Evolutionary conservation across 2,797 vertebrate genomes (phyloP).

Genomic region (Acanthis flammea): DNA sequence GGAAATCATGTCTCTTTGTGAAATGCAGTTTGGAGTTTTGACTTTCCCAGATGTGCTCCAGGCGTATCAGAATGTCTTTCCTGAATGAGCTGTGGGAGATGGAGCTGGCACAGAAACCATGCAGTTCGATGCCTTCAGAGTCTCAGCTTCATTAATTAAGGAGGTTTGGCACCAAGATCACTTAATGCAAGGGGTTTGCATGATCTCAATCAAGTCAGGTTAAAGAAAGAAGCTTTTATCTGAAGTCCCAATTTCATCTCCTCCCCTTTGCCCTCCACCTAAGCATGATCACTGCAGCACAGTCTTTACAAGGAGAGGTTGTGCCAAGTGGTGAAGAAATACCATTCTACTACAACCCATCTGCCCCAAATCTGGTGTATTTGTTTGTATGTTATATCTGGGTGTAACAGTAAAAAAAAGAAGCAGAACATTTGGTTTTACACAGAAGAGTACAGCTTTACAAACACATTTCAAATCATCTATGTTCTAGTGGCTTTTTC

Average conservation of each 20-base stretch:
- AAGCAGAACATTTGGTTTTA: background rate
- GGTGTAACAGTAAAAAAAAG: background rate
- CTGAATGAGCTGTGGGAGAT: background rate
- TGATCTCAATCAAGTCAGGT: background rate
- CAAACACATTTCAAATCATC: background rate
- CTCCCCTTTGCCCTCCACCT: no score
- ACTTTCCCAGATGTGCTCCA: background rate
- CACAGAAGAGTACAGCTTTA: background rate
- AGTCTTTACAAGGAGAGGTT: background rate
- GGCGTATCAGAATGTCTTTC: background rate
- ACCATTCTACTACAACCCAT: background rate
- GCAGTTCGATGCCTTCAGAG: rapidly evolving
- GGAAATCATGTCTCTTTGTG: background rate
- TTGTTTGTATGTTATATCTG: conserved; percentile 7
- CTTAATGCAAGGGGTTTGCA: background rate
- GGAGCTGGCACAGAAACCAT: background rate
- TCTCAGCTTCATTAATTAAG: background rate
- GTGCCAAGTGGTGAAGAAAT: background rate
- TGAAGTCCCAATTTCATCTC: background rate
- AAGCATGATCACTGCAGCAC: background rate
- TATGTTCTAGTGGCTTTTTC: background rate
- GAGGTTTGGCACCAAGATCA: background rate
- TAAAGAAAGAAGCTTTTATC: background rate
- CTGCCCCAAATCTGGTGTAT: background rate
- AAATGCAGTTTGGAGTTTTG: background rate